These are phyloP conservation scores for Adelosebastes latens DNA, from an alignment of 2,797 vertebrate genomes.

Conservation along the genomic window DNA sequence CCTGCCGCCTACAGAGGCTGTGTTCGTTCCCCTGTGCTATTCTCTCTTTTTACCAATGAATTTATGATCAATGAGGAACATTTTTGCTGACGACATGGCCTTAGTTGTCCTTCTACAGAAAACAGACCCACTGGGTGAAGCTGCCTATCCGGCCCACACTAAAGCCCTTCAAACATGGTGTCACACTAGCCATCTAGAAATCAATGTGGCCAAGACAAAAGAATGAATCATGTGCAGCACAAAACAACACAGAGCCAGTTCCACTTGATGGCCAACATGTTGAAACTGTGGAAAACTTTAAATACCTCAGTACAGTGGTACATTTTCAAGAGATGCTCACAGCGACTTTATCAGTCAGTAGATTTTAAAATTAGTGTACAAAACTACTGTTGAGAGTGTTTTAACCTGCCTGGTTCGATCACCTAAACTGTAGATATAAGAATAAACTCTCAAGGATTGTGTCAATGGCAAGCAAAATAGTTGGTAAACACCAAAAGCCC, in stretches of 20 bases:
- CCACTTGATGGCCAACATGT: background rate
- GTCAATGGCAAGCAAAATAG: too few relatives aligned
- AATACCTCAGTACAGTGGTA: too few relatives aligned
- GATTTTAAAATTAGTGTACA: too few relatives aligned
- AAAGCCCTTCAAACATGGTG: background rate
- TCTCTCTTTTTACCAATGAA: background rate
- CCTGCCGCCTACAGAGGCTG: background rate
- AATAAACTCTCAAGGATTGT: too few relatives aligned
- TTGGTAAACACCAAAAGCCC: too few relatives aligned
- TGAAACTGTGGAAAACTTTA: background rate
- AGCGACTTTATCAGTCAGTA: background rate
- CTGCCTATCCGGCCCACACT: background rate
- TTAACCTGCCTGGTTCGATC: too few relatives aligned
- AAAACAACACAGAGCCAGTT: background rate
- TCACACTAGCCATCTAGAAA: background rate
- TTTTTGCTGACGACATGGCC: background rate
- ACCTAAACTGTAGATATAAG: too few relatives aligned
- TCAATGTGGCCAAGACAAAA: conserved; percentile 10
- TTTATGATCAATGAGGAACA: background rate
- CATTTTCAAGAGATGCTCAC: background rate
- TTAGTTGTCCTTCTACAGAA: background rate
- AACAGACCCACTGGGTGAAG: background rate
- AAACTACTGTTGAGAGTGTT: too few relatives aligned
- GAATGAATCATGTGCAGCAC: background rate
- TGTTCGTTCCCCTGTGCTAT: background rate